Evolutionary conservation across 2,888 invertebrate species (phyloP).

Genomic region (Clostera curtula): DNA sequence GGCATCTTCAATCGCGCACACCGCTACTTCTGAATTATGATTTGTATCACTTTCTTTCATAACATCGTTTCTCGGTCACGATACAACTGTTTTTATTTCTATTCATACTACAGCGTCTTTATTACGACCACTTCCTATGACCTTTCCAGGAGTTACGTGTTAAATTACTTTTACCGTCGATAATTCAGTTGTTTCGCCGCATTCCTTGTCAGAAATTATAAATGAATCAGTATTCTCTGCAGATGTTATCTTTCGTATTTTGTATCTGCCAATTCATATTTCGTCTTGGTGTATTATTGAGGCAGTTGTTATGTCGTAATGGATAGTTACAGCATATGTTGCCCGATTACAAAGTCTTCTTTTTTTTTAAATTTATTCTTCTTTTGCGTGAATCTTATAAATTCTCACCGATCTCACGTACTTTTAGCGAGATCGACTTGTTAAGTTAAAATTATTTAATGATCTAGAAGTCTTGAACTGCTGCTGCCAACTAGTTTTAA

Average conservation of each 20-base stretch:
- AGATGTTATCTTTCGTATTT: conserved; percentile 10
- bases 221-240: conserved; percentile 8
- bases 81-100: conserved; percentile 25
- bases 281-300: conserved; percentile 10
- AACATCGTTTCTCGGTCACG: conserved; percentile 26
- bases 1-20: conserved; percentile 17
- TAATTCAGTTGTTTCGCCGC: conserved; percentile 9
- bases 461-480: no score
- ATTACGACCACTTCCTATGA: conserved; percentile 34
- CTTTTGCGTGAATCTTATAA: no score
- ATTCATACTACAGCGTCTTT: conserved; percentile 26
- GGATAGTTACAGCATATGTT: conserved; percentile 11
- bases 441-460: no score
- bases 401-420: no score
- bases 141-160: conserved; percentile 44
- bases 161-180: conserved; percentile 20
- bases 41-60: conserved; percentile 32
- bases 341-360: no score
- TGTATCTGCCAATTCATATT: conserved; percentile 10
- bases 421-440: no score
- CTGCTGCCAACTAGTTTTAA: no score
- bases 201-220: conserved; percentile 11
- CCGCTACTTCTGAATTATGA: conserved; percentile 19
- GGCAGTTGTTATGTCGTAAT: conserved; percentile 11
- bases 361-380: no score